Evolutionary conservation across 2,888 invertebrate genomes (phyloP), one percentile per base, ranked within the genome.

Genomic region (Diogma glabrata): DNA sequence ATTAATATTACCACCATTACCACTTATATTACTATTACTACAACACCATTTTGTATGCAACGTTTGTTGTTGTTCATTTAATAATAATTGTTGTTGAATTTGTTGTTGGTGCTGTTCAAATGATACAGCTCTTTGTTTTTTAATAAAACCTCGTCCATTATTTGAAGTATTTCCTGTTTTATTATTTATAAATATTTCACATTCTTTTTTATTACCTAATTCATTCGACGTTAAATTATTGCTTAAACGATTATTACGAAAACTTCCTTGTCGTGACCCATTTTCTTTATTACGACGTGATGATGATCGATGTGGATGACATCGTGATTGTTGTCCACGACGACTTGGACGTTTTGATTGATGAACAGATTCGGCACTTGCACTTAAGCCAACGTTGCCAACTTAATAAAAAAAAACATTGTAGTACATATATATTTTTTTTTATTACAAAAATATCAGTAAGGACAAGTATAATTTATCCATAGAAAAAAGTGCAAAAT

Each of bases 291-390:
- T 75, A 52, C 77, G 71, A 30, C 76, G 70, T 61, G 76, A 72
- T 48, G 75, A 72, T 8, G 75, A 74, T 51, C 76, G 70, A 57
- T 75, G 67, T 24, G 74, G 67, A 62, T 75, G 73, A n/a, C n/a
- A n/a, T 55, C 73, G 74, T 52, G 64, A 64, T 53, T 75, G 66
- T 59, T 70, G 72, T 54, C 75, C 74, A 51, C 79, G 75, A 51
- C 76, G 66, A 60, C 75, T 73, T 52, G 76, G 72, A 58, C 78
- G 69, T 64, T 77, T 78, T 57, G 77, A 67, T 62, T 76, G 77
- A 59, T 77, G 76, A 56, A 78, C 72, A 47, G 78, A 79, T 65
- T 80, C 80, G 49, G 78, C 78, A 64, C 79, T 79, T 51, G 77
- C 71, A 58, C 77, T 78, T 61, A 79, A 66, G 62, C 78, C 78